These are phyloP conservation scores for Pygoscelis antarcticus DNA, from an alignment of 2,113 vertebrate genomes.

Conservation along the genomic window DNA sequence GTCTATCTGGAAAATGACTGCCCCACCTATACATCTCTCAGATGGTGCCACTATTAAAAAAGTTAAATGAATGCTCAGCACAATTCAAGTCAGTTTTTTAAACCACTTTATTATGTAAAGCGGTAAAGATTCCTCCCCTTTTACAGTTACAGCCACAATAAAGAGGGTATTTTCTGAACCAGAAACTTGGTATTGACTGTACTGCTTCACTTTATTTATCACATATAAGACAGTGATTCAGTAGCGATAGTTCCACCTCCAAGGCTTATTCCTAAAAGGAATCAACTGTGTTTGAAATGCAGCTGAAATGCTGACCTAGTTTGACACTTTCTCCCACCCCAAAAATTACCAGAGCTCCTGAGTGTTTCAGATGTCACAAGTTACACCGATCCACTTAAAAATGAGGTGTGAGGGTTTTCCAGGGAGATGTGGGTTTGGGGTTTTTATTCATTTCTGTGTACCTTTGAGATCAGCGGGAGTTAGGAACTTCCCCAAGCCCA, in stretches of 20 bases:
- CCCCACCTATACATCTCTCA: not conserved
- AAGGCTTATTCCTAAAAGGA: not conserved
- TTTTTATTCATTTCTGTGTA: not conserved
- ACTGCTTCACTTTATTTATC: not conserved
- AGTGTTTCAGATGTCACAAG: not conserved
- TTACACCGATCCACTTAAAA: not conserved
- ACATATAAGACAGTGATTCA: accelerated
- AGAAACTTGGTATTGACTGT: not conserved
- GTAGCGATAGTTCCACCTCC: not conserved
- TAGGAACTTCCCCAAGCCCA: not conserved
- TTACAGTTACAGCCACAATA: not conserved
- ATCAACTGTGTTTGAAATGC: not conserved
- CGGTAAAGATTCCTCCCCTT: not conserved
- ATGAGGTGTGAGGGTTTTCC: not conserved
- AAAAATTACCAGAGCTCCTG: not conserved
- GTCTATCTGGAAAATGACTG: not conserved
- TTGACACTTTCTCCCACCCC: not conserved
- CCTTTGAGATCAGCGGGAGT: not conserved
- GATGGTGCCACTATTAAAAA: not conserved
- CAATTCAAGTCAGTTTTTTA: not conserved
- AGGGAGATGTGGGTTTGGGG: not conserved
- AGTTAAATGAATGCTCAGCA: not conserved
- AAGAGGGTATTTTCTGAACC: not conserved
- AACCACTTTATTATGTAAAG: not conserved
- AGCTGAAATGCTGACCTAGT: not conserved